Conservation (phyloP, 1,140 invertebrate species). For the Megalopta genalis region DNA sequence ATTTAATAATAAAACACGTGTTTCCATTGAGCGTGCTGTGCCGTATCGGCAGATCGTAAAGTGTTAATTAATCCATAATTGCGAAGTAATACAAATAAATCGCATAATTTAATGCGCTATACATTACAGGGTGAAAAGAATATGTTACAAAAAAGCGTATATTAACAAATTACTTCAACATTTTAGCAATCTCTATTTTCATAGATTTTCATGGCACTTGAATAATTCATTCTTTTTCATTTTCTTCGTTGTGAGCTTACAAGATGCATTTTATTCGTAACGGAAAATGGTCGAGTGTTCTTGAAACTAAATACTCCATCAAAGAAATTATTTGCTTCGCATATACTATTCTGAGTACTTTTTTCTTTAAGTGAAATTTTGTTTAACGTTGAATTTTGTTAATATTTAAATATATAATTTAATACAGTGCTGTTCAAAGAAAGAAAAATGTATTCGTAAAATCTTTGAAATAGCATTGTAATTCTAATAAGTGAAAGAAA, state of each 20-base stretch:
- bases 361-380: constrained; percentile 3
- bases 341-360: constrained; percentile 13
- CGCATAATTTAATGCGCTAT: constrained; percentile 17
- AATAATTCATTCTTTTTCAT: constrained; percentile 21
- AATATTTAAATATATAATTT: constrained; percentile 18
- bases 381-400: neutral
- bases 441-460: constrained; percentile 4
- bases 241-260: constrained; percentile 6
- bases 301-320: constrained; percentile 6
- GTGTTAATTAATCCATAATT: neutral
- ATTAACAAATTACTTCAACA: no score
- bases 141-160: neutral
- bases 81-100: neutral
- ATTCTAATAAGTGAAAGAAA: neutral
- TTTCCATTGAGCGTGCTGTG: neutral
- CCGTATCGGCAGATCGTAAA: neutral
- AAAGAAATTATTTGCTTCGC: constrained; percentile 21
- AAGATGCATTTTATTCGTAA: neutral
- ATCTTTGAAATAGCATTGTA: neutral
- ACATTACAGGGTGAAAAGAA: constrained; percentile 4
- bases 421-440: neutral
- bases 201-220: constrained; percentile 31
- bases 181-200: no score
- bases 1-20: neutral
- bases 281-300: neutral